Evolutionary conservation across 2,888 invertebrate genomes (phyloP).

Genomic region (Pecten maximus): DNA sequence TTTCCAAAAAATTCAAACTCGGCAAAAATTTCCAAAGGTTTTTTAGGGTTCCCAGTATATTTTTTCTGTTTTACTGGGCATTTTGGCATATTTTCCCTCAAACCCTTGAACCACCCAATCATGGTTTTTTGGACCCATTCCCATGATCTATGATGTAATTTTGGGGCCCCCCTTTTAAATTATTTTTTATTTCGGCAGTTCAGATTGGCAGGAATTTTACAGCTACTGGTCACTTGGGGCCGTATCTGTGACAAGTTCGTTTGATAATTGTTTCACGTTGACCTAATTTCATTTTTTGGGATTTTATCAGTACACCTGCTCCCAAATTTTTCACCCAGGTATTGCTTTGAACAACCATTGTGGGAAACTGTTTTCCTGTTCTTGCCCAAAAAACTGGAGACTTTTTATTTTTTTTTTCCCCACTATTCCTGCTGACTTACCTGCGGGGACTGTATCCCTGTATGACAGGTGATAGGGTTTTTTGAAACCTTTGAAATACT

Average conservation of each 20-base stretch:
- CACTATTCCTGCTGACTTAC: not conserved
- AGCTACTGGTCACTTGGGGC: not conserved
- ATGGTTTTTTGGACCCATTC: conserved; percentile 4
- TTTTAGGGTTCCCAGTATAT: too few species aligned
- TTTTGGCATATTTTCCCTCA: not conserved
- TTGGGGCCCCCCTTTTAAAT: not conserved
- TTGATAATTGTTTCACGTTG: not conserved
- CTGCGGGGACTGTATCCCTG: not conserved
- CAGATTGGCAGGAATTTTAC: not conserved
- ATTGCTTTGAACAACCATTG: not conserved
- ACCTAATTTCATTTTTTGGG: not conserved
- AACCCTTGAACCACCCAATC: not conserved
- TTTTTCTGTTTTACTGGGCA: not conserved
- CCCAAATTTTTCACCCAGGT: not conserved
- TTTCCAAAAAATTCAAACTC: too few species aligned
- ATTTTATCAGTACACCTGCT: not conserved
- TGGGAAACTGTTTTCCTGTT: not conserved
- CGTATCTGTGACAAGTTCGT: not conserved
- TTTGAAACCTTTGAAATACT: conserved; percentile 8
- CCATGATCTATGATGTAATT: conserved; percentile 26
- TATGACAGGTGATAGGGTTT: not conserved
- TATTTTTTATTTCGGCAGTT: not conserved
- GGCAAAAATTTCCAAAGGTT: too few species aligned
- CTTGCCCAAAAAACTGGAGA: not conserved
- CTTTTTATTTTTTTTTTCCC: too few species aligned